Percentiles rank a stretch among this genome's conserved stretches.
Conservation (phyloP, 2,113 vertebrate species). For the Sakesphorus luctuosus region DNA sequence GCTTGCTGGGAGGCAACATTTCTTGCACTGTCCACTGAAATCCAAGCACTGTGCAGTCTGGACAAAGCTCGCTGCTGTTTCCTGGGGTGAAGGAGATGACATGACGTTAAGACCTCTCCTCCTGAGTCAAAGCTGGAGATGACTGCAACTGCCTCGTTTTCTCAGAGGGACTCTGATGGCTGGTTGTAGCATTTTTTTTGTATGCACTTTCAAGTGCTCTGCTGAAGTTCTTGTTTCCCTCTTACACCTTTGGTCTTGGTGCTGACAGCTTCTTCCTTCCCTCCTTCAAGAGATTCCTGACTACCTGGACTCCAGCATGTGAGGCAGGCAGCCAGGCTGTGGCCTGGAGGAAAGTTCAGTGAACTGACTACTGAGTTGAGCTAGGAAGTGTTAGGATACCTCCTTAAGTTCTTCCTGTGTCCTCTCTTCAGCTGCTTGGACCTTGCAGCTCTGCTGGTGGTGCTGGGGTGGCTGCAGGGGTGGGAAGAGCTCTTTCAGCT, state of each 20-base stretch:
- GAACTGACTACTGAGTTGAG: background rate
- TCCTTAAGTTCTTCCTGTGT: background rate
- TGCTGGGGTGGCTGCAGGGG: background rate
- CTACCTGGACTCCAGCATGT: background rate
- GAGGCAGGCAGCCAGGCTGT: constrained; percentile 12
- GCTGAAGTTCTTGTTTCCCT: background rate
- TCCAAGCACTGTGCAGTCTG: background rate
- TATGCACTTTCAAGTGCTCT: background rate
- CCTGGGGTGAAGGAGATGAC: background rate
- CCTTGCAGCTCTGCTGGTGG: background rate
- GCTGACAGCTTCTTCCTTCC: background rate
- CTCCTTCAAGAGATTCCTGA: background rate
- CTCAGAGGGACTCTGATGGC: background rate
- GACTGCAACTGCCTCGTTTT: background rate
- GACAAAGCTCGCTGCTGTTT: background rate
- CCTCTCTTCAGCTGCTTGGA: background rate
- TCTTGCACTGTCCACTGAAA: background rate
- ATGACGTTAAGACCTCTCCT: background rate
- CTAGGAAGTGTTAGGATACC: background rate
- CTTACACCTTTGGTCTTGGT: background rate
- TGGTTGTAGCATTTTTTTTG: background rate
- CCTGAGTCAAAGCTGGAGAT: background rate
- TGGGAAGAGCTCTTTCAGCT: background rate
- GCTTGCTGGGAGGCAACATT: background rate
- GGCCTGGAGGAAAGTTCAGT: background rate